A percentile compares a stretch with the other conserved stretches of the same genome.
phyloP scores from a whole-genome alignment of 2,888 invertebrate species.

The Creontiades dilutus region DNA sequence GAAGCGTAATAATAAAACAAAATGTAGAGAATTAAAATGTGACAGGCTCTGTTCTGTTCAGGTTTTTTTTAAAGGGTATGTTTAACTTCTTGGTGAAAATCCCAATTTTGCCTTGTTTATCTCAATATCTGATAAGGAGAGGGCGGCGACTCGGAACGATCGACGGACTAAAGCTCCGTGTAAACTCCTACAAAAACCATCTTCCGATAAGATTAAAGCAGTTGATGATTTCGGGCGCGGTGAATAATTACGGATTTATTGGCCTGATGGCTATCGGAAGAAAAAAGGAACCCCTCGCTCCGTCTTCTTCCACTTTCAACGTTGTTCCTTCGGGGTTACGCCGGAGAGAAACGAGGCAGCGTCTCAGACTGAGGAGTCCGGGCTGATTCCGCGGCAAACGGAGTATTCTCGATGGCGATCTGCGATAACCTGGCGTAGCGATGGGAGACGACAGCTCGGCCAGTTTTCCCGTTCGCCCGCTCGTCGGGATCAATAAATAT shows the following conservation, averaged over 20 bases:
- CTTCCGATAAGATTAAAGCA: conserved; percentile 28
- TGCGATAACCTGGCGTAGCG: conserved; percentile 13
- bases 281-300: background rate
- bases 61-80: no score
- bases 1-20: no score
- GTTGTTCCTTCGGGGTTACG: background rate
- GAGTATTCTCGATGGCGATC: conserved; percentile 40
- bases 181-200: conserved; percentile 21
- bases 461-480: background rate
- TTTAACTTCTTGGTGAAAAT: no score
- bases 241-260: conserved; percentile 64
- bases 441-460: background rate
- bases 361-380: background rate
- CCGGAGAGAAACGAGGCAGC: background rate
- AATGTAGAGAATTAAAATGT: no score
- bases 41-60: no score
- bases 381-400: conserved; percentile 12
- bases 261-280: conserved; percentile 33
- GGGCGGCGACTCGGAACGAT: conserved; percentile 23
- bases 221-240: conserved; percentile 44
- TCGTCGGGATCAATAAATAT: conserved; percentile 38
- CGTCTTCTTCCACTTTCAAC: background rate
- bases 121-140: background rate
- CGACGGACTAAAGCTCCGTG: conserved; percentile 7
- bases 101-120: no score